These are phyloP conservation scores for Acleris holmiana DNA, from an alignment of 2,888 invertebrate species.

Conservation along the genomic window DNA sequence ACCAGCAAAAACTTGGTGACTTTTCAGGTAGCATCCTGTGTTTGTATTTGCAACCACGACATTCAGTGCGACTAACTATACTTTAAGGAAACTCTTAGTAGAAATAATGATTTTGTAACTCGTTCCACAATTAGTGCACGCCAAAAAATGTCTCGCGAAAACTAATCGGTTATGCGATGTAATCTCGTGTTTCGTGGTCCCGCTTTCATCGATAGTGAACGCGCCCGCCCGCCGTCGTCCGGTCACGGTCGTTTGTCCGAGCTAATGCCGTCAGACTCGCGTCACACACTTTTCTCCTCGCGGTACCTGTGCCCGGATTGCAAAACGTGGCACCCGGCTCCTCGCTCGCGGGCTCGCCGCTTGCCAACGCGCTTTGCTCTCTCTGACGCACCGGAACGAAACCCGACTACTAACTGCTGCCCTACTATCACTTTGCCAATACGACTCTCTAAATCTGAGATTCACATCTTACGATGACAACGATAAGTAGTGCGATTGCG, in stretches of 20 bases:
- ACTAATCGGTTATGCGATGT: conserved; percentile 51
- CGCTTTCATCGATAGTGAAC: conserved; percentile 69
- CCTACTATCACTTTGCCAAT: conserved; percentile 76
- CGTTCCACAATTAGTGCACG: conserved; percentile 17
- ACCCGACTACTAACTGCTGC: conserved; percentile 63
- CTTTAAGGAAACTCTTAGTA: conserved; percentile 1
- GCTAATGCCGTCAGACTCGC: conserved; percentile 52
- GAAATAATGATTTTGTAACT: conserved; percentile 5
- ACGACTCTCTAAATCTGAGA: conserved; percentile 58
- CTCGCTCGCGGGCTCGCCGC: conserved; percentile 43
- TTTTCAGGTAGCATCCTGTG: conserved; percentile 23
- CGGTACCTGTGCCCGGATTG: conserved; percentile 39
- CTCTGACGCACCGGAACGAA: conserved; percentile 67
- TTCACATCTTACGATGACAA: conserved; percentile 47
- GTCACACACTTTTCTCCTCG: conserved; percentile 60
- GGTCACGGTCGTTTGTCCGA: conserved; percentile 68
- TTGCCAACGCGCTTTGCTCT: conserved; percentile 56
- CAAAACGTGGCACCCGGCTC: conserved; percentile 49
- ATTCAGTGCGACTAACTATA: not conserved
- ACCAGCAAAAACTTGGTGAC: conserved; percentile 5
- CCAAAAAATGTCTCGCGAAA: conserved; percentile 39
- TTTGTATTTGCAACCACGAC: not conserved
- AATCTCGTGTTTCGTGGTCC: conserved; percentile 55
- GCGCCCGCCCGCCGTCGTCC: conserved; percentile 50
- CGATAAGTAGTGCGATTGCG: conserved; percentile 38